phyloP scores from a whole-genome alignment of 1,140 invertebrate species.

The Pemphigus obesinymphae region DNA sequence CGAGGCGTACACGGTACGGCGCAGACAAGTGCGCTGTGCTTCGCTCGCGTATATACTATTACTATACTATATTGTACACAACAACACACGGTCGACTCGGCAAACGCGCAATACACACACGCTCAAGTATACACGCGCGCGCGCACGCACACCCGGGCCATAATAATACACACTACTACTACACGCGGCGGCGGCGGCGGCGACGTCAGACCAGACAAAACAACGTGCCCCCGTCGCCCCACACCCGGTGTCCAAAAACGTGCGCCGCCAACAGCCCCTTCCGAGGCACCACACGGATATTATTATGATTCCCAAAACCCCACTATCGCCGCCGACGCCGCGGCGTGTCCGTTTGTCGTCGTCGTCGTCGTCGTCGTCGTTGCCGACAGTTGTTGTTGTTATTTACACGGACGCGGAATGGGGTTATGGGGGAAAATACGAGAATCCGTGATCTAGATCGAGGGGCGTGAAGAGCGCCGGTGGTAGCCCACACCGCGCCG shows the following conservation, averaged over 20 bases:
- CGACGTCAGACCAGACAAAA: constrained; percentile 39
- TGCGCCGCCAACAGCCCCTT: no score
- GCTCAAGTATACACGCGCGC: not conserved
- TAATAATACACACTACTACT: not conserved
- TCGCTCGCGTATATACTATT: not conserved
- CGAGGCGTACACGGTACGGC: not conserved
- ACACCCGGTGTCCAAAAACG: not conserved
- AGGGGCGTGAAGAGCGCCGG: not conserved
- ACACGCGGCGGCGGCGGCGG: not conserved
- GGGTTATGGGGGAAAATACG: not conserved
- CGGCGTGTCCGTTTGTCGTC: not conserved
- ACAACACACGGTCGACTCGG: not conserved
- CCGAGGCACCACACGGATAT: no score
- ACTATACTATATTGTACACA: not conserved
- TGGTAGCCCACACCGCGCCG: not conserved
- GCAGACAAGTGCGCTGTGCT: constrained; percentile 21
- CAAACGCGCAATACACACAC: constrained; percentile 34
- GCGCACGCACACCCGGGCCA: not conserved
- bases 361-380: not conserved
- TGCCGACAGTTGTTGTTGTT: not conserved
- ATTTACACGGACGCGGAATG: constrained; percentile 8
- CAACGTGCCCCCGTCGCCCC: not conserved
- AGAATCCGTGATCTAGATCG: constrained; percentile 6
- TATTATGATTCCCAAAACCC: no score
- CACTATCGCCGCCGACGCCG: not conserved